Evolutionary conservation across 2,888 invertebrate species (phyloP).

Genomic region (Lasioglossum figueresi): DNA sequence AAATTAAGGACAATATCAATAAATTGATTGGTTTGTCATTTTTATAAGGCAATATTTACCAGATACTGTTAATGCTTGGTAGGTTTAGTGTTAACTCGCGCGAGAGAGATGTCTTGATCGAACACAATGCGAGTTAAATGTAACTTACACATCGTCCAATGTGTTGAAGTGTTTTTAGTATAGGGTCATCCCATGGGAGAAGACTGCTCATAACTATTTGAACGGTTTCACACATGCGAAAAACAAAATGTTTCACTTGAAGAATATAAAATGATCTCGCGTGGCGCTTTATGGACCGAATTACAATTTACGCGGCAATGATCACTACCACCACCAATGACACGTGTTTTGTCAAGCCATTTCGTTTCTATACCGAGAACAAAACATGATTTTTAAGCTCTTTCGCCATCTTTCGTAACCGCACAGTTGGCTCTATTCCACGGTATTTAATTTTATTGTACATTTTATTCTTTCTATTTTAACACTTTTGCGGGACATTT

Average conservation of each 20-base stretch:
- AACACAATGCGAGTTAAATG: neutral
- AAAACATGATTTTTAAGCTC: neutral
- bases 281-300: neutral
- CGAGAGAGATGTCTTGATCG: neutral
- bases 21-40: too few relatives aligned
- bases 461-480: neutral
- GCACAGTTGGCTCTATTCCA: neutral
- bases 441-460: neutral
- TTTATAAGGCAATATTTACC: too few relatives aligned
- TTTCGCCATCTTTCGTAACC: neutral
- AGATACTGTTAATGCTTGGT: too few relatives aligned
- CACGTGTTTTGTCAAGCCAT: neutral
- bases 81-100: neutral
- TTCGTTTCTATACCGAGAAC: neutral
- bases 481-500: neutral
- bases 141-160: neutral
- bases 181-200: neutral
- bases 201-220: neutral
- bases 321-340: neutral
- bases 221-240: neutral
- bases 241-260: neutral
- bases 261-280: neutral
- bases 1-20: too few relatives aligned
- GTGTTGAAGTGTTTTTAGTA: neutral
- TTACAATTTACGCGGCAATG: neutral